Evolutionary conservation across 92 coral and sea anemone genomes (phyloP).

Genomic region (Micromussa lordhowensis): DNA sequence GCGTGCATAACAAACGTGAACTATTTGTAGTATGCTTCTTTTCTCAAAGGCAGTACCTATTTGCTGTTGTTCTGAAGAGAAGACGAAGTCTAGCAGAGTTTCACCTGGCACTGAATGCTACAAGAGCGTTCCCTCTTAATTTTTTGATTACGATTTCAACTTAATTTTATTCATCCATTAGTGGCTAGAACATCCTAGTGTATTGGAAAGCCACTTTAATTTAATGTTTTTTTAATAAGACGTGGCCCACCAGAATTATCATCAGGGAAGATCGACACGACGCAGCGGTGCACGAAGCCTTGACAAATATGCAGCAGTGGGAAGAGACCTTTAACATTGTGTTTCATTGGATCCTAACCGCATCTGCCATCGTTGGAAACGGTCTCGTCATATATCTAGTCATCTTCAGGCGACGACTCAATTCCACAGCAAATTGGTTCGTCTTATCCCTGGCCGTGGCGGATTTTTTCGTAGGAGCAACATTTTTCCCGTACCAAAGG

Average conservation of each 20-base stretch:
- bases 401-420: conserved; percentile 4
- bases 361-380: conserved; percentile 17
- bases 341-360: conserved; percentile 4
- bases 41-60: background rate
- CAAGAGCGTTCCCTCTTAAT: background rate
- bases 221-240: background rate
- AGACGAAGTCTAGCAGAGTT: background rate
- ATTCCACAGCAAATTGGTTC: conserved; percentile 28
- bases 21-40: background rate
- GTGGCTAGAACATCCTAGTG: background rate
- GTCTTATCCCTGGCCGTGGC: conserved; percentile 34
- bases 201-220: background rate
- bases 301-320: background rate
- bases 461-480: conserved; percentile 24
- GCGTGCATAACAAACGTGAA: background rate
- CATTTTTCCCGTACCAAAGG: conserved; percentile 17
- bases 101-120: background rate
- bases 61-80: background rate
- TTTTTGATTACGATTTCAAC: background rate
- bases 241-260: background rate
- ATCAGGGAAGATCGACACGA: background rate
- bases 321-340: background rate
- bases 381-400: conserved; percentile 22
- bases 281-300: background rate
- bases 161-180: background rate